Conservation (phyloP, 2,113 vertebrate species). For the Anthoscopus minutus region DNA sequence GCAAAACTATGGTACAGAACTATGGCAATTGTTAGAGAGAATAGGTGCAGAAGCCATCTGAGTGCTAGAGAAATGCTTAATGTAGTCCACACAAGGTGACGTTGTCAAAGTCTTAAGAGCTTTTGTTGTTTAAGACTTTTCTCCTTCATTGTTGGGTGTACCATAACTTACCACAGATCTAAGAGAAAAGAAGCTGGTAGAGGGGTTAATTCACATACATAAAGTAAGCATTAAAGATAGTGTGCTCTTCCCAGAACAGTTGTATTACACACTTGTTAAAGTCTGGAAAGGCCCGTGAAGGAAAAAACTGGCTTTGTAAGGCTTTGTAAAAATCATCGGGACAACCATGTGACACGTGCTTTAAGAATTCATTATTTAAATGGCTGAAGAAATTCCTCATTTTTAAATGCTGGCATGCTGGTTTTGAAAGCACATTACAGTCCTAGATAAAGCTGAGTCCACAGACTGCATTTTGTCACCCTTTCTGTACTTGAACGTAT, state of each 20-base stretch:
- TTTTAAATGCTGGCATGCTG: background rate
- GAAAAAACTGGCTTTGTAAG: background rate
- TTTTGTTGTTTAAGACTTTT: background rate
- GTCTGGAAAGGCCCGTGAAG: background rate
- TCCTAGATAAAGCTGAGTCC: background rate
- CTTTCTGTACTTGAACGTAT: background rate
- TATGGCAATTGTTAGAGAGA: background rate
- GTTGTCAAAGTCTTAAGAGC: background rate
- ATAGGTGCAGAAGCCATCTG: background rate
- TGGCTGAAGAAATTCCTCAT: background rate
- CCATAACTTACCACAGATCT: background rate
- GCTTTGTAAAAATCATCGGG: background rate
- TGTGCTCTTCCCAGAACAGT: background rate
- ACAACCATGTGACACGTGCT: background rate
- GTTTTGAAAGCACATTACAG: background rate
- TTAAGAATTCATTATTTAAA: background rate
- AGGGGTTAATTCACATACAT: background rate
- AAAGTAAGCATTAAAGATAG: background rate
- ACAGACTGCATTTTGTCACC: background rate
- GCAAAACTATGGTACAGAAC: background rate
- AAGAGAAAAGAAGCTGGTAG: background rate
- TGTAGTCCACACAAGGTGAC: background rate
- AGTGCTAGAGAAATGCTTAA: background rate
- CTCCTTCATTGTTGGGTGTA: accelerated
- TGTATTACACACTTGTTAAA: no score